Evolutionary conservation across 30 jellyfish, hydroid and myxozoan species (phyloP).

Genomic region (Clytia hemisphaerica): DNA sequence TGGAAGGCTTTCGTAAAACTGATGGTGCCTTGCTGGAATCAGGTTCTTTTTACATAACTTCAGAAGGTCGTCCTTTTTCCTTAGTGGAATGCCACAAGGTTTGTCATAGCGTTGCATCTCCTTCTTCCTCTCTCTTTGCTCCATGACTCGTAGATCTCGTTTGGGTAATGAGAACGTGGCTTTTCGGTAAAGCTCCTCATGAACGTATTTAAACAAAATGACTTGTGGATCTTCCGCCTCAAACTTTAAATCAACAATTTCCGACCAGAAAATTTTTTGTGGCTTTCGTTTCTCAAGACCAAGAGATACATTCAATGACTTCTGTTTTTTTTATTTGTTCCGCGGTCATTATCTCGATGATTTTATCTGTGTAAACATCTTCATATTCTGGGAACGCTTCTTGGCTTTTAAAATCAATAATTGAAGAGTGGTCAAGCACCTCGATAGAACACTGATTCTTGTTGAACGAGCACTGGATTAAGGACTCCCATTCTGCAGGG

Average conservation of each 20-base stretch:
- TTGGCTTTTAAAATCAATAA: no score
- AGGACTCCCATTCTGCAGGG: constrained; percentile 1
- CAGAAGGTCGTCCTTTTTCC: neutral
- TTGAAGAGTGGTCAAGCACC: no score
- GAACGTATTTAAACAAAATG: neutral
- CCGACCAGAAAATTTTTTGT: neutral
- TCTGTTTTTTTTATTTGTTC: neutral
- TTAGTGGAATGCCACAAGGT: neutral
- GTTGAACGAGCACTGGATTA: constrained; percentile 3
- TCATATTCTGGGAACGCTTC: no score
- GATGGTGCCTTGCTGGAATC: no score
- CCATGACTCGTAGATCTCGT: neutral
- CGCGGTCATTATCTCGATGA: neutral
- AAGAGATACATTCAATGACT: neutral
- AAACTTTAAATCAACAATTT: neutral
- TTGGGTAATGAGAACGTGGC: constrained; percentile 1
- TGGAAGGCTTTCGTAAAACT: no score
- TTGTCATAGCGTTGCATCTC: no score
- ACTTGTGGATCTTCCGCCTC: neutral
- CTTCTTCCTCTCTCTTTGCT: constrained; percentile 1
- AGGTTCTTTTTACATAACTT: no score
- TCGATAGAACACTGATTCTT: no score
- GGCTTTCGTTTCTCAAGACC: constrained; percentile 1
- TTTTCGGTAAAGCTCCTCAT: neutral
- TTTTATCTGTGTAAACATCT: neutral